Percentiles rank a stretch among this genome's conserved stretches.
Evolutionary conservation across 2,113 vertebrate species (phyloP).

Genomic region (Strix aluco): DNA sequence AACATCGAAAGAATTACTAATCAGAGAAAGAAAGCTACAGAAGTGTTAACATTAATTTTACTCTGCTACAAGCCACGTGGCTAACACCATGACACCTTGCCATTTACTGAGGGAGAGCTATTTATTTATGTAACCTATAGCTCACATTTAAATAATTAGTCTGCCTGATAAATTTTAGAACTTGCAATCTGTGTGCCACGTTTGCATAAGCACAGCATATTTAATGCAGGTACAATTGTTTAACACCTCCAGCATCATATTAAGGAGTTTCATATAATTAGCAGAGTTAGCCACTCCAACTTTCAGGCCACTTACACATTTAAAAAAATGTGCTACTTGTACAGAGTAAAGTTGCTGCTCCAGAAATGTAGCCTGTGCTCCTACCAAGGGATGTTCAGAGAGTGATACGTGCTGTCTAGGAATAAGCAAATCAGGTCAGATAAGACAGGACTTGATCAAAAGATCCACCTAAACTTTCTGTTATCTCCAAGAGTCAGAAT

Average conservation of each 20-base stretch:
- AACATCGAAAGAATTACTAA: slow-evolving; percentile 64
- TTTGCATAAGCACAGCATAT: slow-evolving; percentile 48
- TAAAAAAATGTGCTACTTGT: not conserved
- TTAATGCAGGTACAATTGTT: slow-evolving; percentile 52
- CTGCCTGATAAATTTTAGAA: slow-evolving; percentile 58
- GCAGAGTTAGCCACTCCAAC: slow-evolving; percentile 36
- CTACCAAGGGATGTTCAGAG: not conserved
- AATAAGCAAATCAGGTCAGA: slow-evolving; percentile 12
- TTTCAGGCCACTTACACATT: not conserved
- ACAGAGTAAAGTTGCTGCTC: not conserved
- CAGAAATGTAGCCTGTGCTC: not conserved
- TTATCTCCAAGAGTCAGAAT: not conserved
- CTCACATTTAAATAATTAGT: slow-evolving; percentile 74
- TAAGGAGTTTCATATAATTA: slow-evolving; percentile 42
- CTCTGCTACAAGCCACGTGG: slow-evolving; percentile 53
- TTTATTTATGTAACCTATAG: slow-evolving; percentile 70
- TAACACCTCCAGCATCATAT: slow-evolving; percentile 57
- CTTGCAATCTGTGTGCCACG: slow-evolving; percentile 30
- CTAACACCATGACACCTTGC: slow-evolving; percentile 47
- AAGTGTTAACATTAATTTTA: slow-evolving; percentile 71
- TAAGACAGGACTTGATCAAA: not conserved
- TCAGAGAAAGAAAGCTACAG: slow-evolving; percentile 53
- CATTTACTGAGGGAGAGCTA: slow-evolving; percentile 60
- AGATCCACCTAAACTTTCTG: not conserved
- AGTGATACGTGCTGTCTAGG: not conserved